Conservation (phyloP, 1,140 invertebrate species). For the Thereuonema tuberculata region DNA sequence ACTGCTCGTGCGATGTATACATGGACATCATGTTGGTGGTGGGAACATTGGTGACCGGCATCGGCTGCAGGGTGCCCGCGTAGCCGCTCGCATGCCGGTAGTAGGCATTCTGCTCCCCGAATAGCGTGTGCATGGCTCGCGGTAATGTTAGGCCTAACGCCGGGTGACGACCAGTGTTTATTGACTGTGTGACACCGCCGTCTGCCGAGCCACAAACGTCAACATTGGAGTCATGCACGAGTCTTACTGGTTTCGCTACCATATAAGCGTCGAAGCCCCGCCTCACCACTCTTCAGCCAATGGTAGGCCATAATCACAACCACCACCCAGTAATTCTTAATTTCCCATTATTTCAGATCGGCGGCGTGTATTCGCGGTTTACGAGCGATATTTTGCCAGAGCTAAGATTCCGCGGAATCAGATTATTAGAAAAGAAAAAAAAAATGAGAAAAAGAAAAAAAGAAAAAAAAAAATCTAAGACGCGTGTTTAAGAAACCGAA, state of each 20-base stretch:
- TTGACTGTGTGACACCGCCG: background rate
- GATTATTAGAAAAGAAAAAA: too few relatives aligned
- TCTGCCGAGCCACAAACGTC: background rate
- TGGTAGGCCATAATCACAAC: too few relatives aligned
- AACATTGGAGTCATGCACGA: background rate
- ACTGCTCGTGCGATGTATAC: constrained; percentile 23
- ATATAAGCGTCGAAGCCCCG: background rate
- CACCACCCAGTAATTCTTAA: too few relatives aligned
- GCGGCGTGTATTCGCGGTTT: too few relatives aligned
- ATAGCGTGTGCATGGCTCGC: constrained; percentile 62
- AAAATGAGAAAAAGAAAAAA: too few relatives aligned
- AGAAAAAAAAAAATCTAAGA: too few relatives aligned
- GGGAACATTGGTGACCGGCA: constrained; percentile 32
- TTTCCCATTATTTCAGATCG: too few relatives aligned
- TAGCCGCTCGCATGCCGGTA: constrained; percentile 38
- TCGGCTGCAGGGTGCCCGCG: constrained; percentile 39
- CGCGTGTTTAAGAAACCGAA: too few relatives aligned
- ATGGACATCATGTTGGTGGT: constrained; percentile 21
- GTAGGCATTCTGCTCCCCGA: constrained; percentile 64
- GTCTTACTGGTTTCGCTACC: background rate
- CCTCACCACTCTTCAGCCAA: background rate
- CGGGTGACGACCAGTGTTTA: background rate
- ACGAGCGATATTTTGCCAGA: too few relatives aligned
- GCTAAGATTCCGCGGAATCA: too few relatives aligned
- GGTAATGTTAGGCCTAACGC: background rate